Conservation (phyloP, 2,113 vertebrate genomes). For the Strix uralensis region DNA sequence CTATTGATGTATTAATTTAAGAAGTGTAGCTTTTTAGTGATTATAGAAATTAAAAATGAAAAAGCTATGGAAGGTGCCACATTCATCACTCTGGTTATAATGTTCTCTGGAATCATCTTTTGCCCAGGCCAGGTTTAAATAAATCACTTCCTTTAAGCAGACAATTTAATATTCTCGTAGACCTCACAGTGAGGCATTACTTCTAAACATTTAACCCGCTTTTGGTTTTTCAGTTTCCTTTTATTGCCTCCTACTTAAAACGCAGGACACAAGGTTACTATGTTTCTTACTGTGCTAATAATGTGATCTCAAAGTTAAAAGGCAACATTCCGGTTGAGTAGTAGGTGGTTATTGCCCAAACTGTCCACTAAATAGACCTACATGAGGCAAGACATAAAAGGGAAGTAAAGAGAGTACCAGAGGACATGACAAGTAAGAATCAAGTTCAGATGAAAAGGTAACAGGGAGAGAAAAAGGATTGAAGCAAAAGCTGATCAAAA, state of each 20-base stretch:
- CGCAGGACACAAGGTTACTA: neutral
- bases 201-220: neutral
- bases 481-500: neutral
- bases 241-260: neutral
- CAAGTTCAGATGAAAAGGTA: neutral
- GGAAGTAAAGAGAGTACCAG: neutral
- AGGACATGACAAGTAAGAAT: neutral
- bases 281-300: neutral
- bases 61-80: neutral
- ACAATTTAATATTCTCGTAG: neutral
- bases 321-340: neutral
- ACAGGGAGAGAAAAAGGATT: neutral
- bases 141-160: constrained; percentile 6
- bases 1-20: constrained; percentile 51
- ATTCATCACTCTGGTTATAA: neutral
- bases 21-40: constrained; percentile 29
- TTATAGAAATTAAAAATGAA: constrained; percentile 39
- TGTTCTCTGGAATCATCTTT: neutral
- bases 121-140: constrained; percentile 18
- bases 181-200: neutral
- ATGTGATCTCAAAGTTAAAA: neutral
- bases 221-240: neutral
- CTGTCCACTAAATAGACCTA: neutral
- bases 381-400: neutral
- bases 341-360: neutral